A percentile compares a stretch with the other conserved stretches of the same genome.
These are phyloP conservation scores for Heliocidaris tuberculata DNA, from an alignment of 35 echinoderm and acorn worm species.

Conservation along the genomic window DNA sequence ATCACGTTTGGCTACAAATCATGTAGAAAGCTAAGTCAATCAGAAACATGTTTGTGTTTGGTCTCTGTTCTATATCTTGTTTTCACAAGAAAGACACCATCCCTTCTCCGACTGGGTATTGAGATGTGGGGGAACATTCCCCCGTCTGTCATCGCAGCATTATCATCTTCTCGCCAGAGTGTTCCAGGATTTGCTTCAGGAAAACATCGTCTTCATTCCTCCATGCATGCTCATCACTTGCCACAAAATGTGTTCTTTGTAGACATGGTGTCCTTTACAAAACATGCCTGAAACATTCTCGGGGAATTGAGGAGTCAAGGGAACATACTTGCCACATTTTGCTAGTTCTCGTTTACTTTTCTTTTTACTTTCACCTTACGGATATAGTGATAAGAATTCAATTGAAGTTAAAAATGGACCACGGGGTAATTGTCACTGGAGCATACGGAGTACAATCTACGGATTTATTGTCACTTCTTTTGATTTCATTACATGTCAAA, in stretches of 20 bases:
- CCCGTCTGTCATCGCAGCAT: background rate
- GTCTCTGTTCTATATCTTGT: background rate
- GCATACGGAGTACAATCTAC: too few species aligned
- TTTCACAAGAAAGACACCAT: slow-evolving; percentile 5
- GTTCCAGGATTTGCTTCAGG: background rate
- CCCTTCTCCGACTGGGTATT: background rate
- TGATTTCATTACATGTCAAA: too few species aligned
- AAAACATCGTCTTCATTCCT: slow-evolving; percentile 12
- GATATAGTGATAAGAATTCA: too few species aligned
- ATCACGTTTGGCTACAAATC: background rate
- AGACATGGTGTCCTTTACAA: background rate
- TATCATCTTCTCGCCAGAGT: slow-evolving; percentile 16
- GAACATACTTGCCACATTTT: background rate
- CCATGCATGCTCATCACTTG: background rate
- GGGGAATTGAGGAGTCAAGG: background rate
- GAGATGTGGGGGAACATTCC: background rate
- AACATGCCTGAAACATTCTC: background rate
- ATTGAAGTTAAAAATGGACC: too few species aligned
- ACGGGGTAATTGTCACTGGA: too few species aligned
- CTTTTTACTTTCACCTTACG: background rate
- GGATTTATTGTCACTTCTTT: too few species aligned
- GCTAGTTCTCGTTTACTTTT: background rate
- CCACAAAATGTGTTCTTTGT: background rate
- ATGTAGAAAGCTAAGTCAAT: background rate
- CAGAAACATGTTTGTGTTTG: background rate